phyloP scores from a whole-genome alignment of 2,113 vertebrate genomes.

The Oxygymnocypris stewartii region DNA sequence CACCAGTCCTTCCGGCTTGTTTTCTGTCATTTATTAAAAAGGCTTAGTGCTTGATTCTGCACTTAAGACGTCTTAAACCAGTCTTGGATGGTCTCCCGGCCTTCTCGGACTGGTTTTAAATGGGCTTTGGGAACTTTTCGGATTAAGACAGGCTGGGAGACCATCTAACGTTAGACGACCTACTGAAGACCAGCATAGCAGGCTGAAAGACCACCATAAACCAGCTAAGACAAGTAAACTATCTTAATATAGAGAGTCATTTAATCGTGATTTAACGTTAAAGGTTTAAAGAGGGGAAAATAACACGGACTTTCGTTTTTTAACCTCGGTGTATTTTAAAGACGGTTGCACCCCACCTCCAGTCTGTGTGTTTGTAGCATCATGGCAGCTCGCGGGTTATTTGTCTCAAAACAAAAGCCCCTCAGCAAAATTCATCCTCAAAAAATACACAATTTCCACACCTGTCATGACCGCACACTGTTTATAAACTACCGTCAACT shows the following conservation, averaged over 20 bases:
- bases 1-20: background rate
- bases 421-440: background rate
- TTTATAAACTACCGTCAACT: background rate
- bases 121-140: background rate
- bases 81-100: background rate
- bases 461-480: constrained; percentile 23
- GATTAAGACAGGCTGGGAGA: background rate
- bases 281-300: too few relatives aligned
- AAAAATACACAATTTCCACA: constrained; percentile 4
- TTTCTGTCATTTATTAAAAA: background rate
- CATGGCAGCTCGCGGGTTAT: background rate
- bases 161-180: background rate
- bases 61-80: background rate
- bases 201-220: background rate
- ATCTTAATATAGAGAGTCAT: background rate
- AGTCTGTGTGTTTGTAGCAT: background rate
- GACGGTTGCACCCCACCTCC: constrained; percentile 20
- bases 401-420: background rate
- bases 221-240: background rate
- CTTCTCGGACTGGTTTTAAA: background rate
- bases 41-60: background rate
- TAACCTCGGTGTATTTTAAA: background rate
- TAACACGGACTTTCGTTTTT: background rate
- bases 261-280: background rate
- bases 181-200: background rate